These are phyloP conservation scores for Drosophila funebris DNA, from an alignment of 1,140 invertebrate species.

Conservation along the genomic window DNA sequence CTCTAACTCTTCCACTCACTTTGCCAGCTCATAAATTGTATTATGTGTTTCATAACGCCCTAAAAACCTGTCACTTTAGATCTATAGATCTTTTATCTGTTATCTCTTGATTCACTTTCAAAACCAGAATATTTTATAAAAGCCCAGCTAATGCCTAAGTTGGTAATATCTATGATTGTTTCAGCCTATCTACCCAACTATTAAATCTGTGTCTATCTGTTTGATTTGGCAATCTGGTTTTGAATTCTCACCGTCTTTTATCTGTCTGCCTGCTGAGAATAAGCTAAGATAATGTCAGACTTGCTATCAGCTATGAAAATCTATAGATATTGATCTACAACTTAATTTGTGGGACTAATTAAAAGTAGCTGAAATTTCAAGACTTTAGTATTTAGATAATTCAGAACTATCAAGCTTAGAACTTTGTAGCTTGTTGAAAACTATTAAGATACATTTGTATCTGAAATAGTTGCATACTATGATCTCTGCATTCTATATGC, in stretches of 20 bases:
- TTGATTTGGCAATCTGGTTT: background rate
- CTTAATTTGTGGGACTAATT: slow-evolving; percentile 7
- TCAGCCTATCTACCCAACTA: background rate
- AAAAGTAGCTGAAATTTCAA: too few species aligned
- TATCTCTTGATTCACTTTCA: slow-evolving; percentile 1
- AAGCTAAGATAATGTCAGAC: background rate
- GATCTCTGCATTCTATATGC: too few species aligned
- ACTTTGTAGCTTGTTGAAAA: too few species aligned
- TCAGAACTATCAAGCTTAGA: too few species aligned
- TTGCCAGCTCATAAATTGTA: slow-evolving; percentile 4
- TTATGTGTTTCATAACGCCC: slow-evolving; percentile 3
- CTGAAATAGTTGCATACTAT: too few species aligned
- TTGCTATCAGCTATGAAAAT: slow-evolving; percentile 1
- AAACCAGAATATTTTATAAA: slow-evolving; percentile 22
- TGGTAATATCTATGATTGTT: background rate
- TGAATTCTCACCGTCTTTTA: background rate
- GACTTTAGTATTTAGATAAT: too few species aligned
- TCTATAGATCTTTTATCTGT: slow-evolving; percentile 4
- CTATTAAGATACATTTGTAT: background rate
- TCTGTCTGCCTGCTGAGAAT: background rate
- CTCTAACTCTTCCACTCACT: background rate
- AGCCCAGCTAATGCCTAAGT: slow-evolving; percentile 1
- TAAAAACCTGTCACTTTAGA: slow-evolving; percentile 7
- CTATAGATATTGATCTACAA: background rate
- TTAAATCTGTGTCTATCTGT: background rate